Base-by-base conservation (phyloP, 2,797 vertebrate genomes). In the Gallinago nigripennis region DNA sequence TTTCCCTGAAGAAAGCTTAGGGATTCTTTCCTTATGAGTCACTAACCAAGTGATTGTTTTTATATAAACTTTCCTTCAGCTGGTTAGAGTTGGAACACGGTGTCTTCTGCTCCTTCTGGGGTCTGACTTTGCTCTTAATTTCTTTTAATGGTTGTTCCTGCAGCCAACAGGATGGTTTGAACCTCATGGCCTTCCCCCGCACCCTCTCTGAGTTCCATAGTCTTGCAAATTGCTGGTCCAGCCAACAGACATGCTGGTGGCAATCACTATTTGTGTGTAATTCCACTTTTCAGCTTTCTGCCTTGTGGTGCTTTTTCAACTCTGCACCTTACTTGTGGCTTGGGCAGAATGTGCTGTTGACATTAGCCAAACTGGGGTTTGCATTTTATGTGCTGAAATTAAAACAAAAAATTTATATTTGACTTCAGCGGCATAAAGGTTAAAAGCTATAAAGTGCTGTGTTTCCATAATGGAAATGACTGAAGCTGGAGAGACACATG, bases 1-100 rank as follows among this genome's bases (percentile, higher is more conserved):
- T 97, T 98, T 98, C 97, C 98, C 97, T 98, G 96, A 98, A 98
- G 97, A 98, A 98, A 97, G 96, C 97, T 97, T 69, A 64, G 81
- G 86, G 72, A 98, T 98, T 98, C 95, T 97, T 98, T 97, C 97
- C 97, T 91, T 56, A 25, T 98, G 98, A 98, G 92, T 98, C 98
- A 98, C 88, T 94, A 92, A 97, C 97, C 18, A 97, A 97, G 86
- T 86, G 96, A 95, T 97, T 97, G 93, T 98, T 98, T 98, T 97
- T 96, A 88, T 97, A 97, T 95, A 98, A 98, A 98, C 97, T 97
- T 98, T 97, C 97, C 96, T 97, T 98, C 96, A 97, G 96, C 97
- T 98, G 97, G 95, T 94, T 97, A 92, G 93, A 73, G 93, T 96
- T 98, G 98, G 97, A 98, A 97, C 95, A 87, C 53, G 31, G 54